Evolutionary conservation across 2,888 invertebrate genomes (phyloP).

Genomic region (Ligdia adustata): DNA sequence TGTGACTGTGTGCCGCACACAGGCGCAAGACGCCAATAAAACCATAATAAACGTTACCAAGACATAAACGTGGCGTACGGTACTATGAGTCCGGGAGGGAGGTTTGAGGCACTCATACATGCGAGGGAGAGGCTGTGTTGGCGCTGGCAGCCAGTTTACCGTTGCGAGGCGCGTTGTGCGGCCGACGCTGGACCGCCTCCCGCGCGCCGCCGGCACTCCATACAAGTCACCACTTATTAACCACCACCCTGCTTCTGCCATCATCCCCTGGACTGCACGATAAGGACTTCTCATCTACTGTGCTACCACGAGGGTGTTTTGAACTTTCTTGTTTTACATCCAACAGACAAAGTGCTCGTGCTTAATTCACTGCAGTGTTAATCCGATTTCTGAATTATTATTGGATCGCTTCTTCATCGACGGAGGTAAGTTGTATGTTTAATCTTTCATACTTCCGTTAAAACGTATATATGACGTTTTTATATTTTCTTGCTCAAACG

Average conservation of each 20-base stretch:
- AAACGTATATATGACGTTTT: too few relatives aligned
- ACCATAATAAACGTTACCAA: slow-evolving; percentile 80
- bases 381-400: slow-evolving; percentile 75
- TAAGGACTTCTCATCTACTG: slow-evolving; percentile 49
- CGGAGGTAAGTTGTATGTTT: slow-evolving; percentile 62
- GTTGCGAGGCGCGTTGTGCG: slow-evolving; percentile 83
- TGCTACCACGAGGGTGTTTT: slow-evolving; percentile 55
- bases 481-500: too few relatives aligned
- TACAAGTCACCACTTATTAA: slow-evolving; percentile 42
- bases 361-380: slow-evolving; percentile 77
- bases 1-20: slow-evolving; percentile 64
- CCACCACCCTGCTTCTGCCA: too few relatives aligned
- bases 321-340: slow-evolving; percentile 61
- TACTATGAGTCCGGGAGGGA: slow-evolving; percentile 83
- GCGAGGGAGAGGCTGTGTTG: slow-evolving; percentile 79
- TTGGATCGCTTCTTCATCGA: slow-evolving; percentile 72
- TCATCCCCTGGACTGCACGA: slow-evolving; percentile 56
- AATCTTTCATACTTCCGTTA: slow-evolving; percentile 16
- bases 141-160: slow-evolving; percentile 81
- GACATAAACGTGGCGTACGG: slow-evolving; percentile 80
- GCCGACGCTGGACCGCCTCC: slow-evolving; percentile 77
- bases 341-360: slow-evolving; percentile 79
- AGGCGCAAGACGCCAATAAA: slow-evolving; percentile 70
- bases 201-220: slow-evolving; percentile 76
- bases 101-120: slow-evolving; percentile 80